These are phyloP conservation scores for Cyprinodon brontotheroides DNA, from an alignment of 2,113 vertebrate genomes.

Conservation along the genomic window DNA sequence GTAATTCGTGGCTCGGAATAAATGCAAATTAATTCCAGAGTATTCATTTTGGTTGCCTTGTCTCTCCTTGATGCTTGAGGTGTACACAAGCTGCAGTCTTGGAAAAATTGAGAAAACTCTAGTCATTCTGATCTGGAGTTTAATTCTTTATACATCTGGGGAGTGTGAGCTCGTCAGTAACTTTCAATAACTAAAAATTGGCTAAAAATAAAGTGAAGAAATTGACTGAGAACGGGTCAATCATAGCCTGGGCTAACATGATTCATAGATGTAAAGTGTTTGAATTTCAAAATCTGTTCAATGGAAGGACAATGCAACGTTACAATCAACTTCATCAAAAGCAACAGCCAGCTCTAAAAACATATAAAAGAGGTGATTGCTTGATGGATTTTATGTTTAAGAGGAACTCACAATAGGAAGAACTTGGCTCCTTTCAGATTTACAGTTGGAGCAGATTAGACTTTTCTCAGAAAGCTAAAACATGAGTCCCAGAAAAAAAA, in stretches of 20 bases:
- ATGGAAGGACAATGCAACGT: too few relatives aligned
- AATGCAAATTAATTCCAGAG: constrained; percentile 54
- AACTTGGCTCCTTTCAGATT: background rate
- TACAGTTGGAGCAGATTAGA: background rate
- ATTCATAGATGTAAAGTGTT: too few relatives aligned
- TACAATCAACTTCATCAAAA: too few relatives aligned
- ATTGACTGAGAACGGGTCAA: background rate
- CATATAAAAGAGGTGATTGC: too few relatives aligned
- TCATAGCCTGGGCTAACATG: too few relatives aligned
- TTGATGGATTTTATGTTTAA: too few relatives aligned
- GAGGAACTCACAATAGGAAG: too few relatives aligned
- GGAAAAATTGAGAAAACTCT: constrained; percentile 19
- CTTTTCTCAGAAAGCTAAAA: too few relatives aligned
- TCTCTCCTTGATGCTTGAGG: constrained; percentile 4
- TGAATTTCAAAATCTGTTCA: too few relatives aligned
- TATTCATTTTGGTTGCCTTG: constrained; percentile 34
- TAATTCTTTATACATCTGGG: background rate
- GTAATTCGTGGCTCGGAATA: constrained; percentile 19
- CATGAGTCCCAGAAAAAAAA: too few relatives aligned
- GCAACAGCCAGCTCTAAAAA: too few relatives aligned
- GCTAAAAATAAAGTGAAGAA: background rate
- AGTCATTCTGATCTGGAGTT: background rate
- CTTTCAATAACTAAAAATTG: background rate
- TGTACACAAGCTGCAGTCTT: background rate
- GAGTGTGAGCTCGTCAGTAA: too few relatives aligned